These are phyloP conservation scores for Ceratotherium simum DNA, from an alignment of 2,113 vertebrate genomes.

Conservation along the genomic window DNA sequence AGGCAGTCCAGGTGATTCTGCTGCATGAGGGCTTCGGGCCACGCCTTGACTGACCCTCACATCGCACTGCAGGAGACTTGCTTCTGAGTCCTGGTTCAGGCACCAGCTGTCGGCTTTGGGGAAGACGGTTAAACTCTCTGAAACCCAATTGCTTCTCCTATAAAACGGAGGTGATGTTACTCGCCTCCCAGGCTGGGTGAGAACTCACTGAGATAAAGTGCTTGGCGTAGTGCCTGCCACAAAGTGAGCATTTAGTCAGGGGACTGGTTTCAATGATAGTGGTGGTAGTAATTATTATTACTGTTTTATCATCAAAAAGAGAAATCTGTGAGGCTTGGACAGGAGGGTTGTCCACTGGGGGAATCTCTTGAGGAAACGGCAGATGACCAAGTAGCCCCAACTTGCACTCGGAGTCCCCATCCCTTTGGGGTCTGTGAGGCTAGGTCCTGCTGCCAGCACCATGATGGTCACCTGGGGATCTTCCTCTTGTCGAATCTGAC, in stretches of 20 bases:
- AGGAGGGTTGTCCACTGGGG: too few species aligned
- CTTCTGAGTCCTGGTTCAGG: neutral
- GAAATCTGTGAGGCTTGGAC: neutral
- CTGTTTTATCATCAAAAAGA: neutral
- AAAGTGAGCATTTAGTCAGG: neutral
- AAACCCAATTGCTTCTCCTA: neutral
- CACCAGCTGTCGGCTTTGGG: neutral
- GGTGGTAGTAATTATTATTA: neutral
- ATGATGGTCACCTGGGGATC: neutral
- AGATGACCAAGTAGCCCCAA: neutral
- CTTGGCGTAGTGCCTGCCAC: neutral
- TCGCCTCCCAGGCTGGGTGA: neutral
- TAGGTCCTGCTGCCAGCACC: fast-evolving
- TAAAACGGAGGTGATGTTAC: neutral
- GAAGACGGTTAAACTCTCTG: neutral
- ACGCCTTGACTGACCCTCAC: fast-evolving
- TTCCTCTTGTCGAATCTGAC: neutral
- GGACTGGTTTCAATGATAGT: neutral
- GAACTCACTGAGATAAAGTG: neutral
- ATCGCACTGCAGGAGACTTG: fast-evolving
- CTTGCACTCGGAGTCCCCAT: fast-evolving
- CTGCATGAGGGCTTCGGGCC: neutral
- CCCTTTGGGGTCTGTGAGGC: neutral
- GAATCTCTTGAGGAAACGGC: neutral
- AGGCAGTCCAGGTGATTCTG: neutral